Conservation (phyloP, 2,888 invertebrate genomes). For the Clunio marinus region DNA sequence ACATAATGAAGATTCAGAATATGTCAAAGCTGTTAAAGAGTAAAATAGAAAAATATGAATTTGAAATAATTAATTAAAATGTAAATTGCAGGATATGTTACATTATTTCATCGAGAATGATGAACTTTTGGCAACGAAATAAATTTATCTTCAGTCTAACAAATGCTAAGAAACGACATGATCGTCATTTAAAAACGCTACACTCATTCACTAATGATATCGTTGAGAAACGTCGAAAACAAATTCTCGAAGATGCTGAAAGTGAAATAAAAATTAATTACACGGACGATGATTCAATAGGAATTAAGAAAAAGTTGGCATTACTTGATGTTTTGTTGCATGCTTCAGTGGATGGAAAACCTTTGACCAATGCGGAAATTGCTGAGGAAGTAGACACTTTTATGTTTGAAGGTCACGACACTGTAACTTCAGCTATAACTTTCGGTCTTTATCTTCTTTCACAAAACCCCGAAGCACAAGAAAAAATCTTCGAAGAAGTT, state of each 20-base stretch:
- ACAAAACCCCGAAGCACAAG: constrained; percentile 52
- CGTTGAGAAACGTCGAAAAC: constrained; percentile 47
- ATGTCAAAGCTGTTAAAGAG: constrained; percentile 66
- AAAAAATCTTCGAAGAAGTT: constrained; percentile 53
- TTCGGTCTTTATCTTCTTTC: constrained; percentile 55
- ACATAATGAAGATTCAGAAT: constrained; percentile 58
- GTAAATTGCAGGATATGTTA: constrained; percentile 44
- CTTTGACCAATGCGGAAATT: constrained; percentile 58
- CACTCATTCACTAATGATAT: constrained; percentile 52
- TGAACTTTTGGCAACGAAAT: constrained; percentile 43
- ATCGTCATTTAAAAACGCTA: constrained; percentile 46
- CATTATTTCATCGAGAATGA: constrained; percentile 44
- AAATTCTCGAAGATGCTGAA: constrained; percentile 39
- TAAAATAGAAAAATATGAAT: constrained; percentile 51
- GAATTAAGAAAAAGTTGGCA: constrained; percentile 60
- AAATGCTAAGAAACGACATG: constrained; percentile 6
- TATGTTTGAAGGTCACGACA: constrained; percentile 63
- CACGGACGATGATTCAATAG: constrained; percentile 43
- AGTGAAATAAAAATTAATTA: neutral
- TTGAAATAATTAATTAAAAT: constrained; percentile 22
- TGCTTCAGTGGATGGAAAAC: constrained; percentile 57
- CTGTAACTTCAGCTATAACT: constrained; percentile 54
- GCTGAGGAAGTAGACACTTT: constrained; percentile 70
- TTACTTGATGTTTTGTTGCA: constrained; percentile 65
- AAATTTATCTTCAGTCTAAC: constrained; percentile 45